Conservation (phyloP, 2,113 vertebrate species). For the Empidonax traillii region DNA sequence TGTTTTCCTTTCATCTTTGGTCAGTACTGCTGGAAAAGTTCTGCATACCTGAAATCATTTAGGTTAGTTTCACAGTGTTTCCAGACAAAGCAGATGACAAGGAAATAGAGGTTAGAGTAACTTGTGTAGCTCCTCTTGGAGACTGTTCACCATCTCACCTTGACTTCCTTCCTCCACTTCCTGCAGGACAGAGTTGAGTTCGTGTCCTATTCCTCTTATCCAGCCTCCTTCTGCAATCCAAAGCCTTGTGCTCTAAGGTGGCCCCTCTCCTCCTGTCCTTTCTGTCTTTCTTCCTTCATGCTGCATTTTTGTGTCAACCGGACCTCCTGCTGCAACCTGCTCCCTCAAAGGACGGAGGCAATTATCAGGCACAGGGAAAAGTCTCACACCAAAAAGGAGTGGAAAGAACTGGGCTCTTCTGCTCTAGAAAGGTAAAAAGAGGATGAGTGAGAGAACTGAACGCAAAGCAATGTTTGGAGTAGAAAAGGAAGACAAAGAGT, state of each 20-base stretch:
- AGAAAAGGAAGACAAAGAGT: background rate
- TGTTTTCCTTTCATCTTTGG: background rate
- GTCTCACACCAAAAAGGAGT: background rate
- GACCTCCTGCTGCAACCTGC: background rate
- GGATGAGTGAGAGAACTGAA: background rate
- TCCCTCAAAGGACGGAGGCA: background rate
- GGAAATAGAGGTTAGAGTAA: background rate
- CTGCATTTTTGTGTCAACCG: background rate
- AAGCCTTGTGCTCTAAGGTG: background rate
- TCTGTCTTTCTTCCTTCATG: background rate
- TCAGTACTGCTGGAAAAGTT: background rate
- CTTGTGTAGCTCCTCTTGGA: background rate
- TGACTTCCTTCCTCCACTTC: background rate
- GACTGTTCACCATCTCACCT: background rate
- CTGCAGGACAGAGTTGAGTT: background rate
- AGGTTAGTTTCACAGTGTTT: background rate
- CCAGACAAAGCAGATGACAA: background rate
- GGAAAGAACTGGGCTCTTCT: background rate
- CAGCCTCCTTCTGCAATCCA: background rate
- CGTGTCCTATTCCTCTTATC: background rate
- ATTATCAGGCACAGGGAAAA: background rate
- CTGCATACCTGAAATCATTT: background rate
- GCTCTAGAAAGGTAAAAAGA: background rate
- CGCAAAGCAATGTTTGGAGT: background rate
- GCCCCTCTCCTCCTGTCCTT: background rate